Percentiles rank a stretch among this genome's conserved stretches.
These are phyloP conservation scores for Brachypteracias leptosomus DNA, from an alignment of 2,113 vertebrate species.

Conservation along the genomic window DNA sequence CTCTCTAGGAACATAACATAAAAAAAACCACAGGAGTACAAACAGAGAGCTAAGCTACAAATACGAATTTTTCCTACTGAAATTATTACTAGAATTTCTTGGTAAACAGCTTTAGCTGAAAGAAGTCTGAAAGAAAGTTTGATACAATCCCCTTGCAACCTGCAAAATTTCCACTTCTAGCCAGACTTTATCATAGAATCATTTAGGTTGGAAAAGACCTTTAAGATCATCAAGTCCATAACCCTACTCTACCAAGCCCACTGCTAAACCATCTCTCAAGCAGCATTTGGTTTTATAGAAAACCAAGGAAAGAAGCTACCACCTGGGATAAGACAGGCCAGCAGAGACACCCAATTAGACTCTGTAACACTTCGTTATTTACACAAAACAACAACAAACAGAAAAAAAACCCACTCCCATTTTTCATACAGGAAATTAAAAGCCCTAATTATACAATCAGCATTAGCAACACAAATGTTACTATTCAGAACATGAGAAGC, in stretches of 20 bases:
- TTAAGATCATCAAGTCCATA: too few species aligned
- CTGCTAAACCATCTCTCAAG: too few species aligned
- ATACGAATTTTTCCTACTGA: conserved; percentile 8
- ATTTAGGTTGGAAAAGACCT: too few species aligned
- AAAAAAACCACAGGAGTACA: not conserved
- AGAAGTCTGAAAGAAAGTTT: conserved; percentile 1
- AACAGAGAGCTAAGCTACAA: not conserved
- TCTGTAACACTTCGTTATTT: not conserved
- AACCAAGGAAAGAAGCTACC: not conserved
- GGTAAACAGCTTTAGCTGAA: conserved; percentile 21
- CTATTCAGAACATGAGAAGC: not conserved
- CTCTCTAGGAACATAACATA: conserved; percentile 37
- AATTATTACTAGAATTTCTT: conserved; percentile 35
- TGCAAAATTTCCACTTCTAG: not conserved
- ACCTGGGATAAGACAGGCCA: not conserved
- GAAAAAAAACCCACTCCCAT: not conserved
- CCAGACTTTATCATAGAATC: not conserved
- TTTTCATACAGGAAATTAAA: conserved; percentile 44
- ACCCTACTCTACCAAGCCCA: too few species aligned
- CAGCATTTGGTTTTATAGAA: not conserved
- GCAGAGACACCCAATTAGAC: conserved; percentile 28
- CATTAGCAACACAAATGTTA: conserved; percentile 9
- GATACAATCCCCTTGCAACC: not conserved
- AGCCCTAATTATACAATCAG: conserved; percentile 11
- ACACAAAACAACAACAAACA: conserved; percentile 3